A percentile compares a stretch with the other conserved stretches of the same genome.
These are phyloP conservation scores for Embidobia sp. DNA, from an alignment of 2,888 invertebrate species.

Conservation along the genomic window DNA sequence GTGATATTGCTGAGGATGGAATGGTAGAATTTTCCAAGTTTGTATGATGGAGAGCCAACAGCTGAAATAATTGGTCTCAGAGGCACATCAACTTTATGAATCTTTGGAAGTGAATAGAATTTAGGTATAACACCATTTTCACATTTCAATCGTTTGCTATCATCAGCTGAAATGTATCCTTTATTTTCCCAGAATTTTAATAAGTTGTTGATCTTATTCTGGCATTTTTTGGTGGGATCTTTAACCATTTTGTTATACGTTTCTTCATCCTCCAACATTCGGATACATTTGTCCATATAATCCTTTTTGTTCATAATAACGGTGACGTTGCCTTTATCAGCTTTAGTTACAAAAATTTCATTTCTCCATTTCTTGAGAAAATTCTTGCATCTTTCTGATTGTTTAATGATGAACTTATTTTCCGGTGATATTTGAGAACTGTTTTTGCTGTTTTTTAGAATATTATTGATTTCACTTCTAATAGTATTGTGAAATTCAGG, in stretches of 20 bases:
- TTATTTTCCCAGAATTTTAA: not conserved
- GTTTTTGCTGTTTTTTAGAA: not conserved
- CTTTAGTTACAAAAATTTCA: constrained; percentile 3
- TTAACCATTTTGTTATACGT: not conserved
- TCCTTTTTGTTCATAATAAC: constrained; percentile 2
- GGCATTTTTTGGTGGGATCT: not conserved
- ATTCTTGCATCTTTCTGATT: not conserved
- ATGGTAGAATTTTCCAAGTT: too few relatives aligned
- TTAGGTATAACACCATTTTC: too few relatives aligned
- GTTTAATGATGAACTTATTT: not conserved
- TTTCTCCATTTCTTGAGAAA: constrained; percentile 5
- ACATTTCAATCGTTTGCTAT: too few relatives aligned
- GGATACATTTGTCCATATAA: not conserved
- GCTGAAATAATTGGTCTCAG: too few relatives aligned
- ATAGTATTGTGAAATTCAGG: too few relatives aligned
- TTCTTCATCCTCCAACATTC: not conserved
- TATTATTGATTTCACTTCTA: too few relatives aligned
- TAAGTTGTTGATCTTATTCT: not conserved
- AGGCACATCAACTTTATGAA: too few relatives aligned
- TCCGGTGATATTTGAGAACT: not conserved
- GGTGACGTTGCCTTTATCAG: constrained; percentile 15
- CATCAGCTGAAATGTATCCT: too few relatives aligned
- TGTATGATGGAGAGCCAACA: too few relatives aligned
- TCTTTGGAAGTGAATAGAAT: too few relatives aligned
- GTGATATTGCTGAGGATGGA: too few relatives aligned